Conservation (phyloP, 23 tunicate species). For the Styela plicata region DNA sequence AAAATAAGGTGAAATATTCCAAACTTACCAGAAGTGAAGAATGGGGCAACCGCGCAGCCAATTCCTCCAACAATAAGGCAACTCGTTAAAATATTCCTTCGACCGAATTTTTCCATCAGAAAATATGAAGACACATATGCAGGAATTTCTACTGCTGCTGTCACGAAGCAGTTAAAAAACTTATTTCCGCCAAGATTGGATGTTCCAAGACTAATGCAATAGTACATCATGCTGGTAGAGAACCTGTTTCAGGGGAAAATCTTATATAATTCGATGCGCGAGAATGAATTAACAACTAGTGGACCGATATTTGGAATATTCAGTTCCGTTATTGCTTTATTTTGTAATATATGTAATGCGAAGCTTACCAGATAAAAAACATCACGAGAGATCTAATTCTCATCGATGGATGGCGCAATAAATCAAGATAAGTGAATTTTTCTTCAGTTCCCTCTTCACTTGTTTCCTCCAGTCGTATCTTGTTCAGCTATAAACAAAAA, state of each 20-base stretch:
- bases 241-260: no score
- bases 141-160: slow-evolving; percentile 34
- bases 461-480: neutral
- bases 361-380: slow-evolving; percentile 15
- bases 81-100: slow-evolving; percentile 3
- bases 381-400: neutral
- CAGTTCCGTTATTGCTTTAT: no score
- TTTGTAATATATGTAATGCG: neutral
- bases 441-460: neutral
- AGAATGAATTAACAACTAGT: no score
- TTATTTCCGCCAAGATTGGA: slow-evolving; percentile 28
- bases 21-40: neutral
- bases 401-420: slow-evolving; percentile 1
- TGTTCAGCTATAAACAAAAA: neutral
- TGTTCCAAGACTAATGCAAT: slow-evolving; percentile 30
- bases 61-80: neutral
- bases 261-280: no score
- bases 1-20: neutral
- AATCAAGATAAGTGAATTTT: slow-evolving; percentile 3
- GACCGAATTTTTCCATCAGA: slow-evolving; percentile 11
- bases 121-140: slow-evolving; percentile 10
- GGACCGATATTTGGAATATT: no score
- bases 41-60: slow-evolving; percentile 1
- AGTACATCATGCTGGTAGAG: slow-evolving; percentile 17
- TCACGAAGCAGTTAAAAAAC: slow-evolving; percentile 24